These are phyloP conservation scores for Lapara coniferarum DNA, from an alignment of 2,888 invertebrate species.

Conservation along the genomic window DNA sequence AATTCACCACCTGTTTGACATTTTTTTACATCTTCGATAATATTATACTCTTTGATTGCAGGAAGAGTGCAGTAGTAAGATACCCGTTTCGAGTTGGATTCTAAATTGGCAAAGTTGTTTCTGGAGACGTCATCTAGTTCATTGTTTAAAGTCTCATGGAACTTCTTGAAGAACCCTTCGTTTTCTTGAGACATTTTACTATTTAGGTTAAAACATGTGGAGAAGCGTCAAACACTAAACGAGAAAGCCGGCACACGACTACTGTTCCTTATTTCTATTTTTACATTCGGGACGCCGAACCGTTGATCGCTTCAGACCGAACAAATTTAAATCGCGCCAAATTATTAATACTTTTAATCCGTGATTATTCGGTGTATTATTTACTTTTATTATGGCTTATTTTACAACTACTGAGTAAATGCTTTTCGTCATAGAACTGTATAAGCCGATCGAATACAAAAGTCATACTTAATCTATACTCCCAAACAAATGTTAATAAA, in stretches of 20 bases:
- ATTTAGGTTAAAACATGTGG: slow-evolving; percentile 41
- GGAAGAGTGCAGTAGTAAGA: slow-evolving; percentile 83
- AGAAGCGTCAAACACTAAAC: slow-evolving; percentile 37
- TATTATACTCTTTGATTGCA: slow-evolving; percentile 76
- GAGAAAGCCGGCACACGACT: slow-evolving; percentile 62
- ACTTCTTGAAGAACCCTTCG: slow-evolving; percentile 85
- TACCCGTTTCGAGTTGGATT: slow-evolving; percentile 86
- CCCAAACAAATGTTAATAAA: no score
- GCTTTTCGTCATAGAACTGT: no score
- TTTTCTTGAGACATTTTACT: slow-evolving; percentile 63
- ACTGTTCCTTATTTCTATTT: slow-evolving; percentile 69
- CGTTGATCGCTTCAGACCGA: slow-evolving; percentile 63
- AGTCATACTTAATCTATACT: no score
- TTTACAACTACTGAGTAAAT: no score
- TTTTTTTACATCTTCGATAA: slow-evolving; percentile 68
- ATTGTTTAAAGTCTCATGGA: slow-evolving; percentile 84
- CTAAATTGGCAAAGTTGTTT: slow-evolving; percentile 85
- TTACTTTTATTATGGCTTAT: neutral
- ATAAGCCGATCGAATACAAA: no score
- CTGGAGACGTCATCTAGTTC: slow-evolving; percentile 82
- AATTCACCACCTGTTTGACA: slow-evolving; percentile 61
- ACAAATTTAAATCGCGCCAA: slow-evolving; percentile 36
- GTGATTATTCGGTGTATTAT: neutral
- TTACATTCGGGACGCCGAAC: slow-evolving; percentile 66
- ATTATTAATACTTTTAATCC: slow-evolving; percentile 3